Conservation (phyloP, 2,888 invertebrate genomes). For the Drosophila atripex region DNA sequence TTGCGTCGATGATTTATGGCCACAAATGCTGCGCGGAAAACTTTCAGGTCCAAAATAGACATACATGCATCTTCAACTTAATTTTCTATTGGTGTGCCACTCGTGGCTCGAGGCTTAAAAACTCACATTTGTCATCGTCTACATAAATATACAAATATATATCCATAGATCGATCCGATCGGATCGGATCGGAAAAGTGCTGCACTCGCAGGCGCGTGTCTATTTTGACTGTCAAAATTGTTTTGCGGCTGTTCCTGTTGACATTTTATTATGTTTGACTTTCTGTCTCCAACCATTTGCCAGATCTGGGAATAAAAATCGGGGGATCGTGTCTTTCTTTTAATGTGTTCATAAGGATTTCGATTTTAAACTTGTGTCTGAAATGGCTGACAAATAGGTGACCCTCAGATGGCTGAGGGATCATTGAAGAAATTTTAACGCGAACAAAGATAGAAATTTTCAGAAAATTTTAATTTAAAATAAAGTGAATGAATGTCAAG, state of each 20-base stretch:
- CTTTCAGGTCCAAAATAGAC: conserved; percentile 67
- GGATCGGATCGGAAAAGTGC: conserved; percentile 42
- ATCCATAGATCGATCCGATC: conserved; percentile 18
- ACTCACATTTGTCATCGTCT: conserved; percentile 69
- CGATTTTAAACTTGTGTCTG: conserved; percentile 24
- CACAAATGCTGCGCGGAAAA: conserved; percentile 73
- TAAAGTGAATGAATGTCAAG: not conserved
- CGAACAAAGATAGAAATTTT: not conserved
- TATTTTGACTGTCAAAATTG: conserved; percentile 70
- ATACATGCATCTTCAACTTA: conserved; percentile 62
- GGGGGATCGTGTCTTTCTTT: conserved; percentile 23
- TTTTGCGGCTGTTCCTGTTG: conserved; percentile 70
- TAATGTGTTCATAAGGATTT: conserved; percentile 40
- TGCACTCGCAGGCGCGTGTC: conserved; percentile 63
- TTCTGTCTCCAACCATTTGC: conserved; percentile 52
- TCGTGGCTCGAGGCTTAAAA: conserved; percentile 51
- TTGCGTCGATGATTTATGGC: conserved; percentile 77
- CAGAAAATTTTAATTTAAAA: not conserved
- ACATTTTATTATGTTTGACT: conserved; percentile 79
- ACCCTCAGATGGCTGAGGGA: conserved; percentile 17
- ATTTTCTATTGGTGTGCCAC: conserved; percentile 68
- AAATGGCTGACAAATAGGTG: conserved; percentile 36
- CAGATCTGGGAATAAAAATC: conserved; percentile 5
- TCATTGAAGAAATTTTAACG: too few species aligned
- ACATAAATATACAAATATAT: conserved; percentile 9